Percentiles rank a stretch among this genome's conserved stretches.
Evolutionary conservation across 2,113 vertebrate species (phyloP).

Genomic region (Oryzias celebensis): DNA sequence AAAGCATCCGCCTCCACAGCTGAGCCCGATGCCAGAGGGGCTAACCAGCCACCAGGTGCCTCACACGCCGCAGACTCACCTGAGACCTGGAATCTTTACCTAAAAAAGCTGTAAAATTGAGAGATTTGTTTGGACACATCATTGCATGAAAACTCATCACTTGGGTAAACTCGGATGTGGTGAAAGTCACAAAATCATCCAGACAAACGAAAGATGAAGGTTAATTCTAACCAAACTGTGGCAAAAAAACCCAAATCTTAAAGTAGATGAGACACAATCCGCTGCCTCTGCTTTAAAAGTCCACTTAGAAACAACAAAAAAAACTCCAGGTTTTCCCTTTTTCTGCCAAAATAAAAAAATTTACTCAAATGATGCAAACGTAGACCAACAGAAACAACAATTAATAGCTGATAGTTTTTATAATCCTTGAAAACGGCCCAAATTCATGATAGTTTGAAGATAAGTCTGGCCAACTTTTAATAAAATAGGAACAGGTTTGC

Average conservation of each 20-base stretch:
- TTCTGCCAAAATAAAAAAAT: not conserved
- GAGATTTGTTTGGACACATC: not conserved
- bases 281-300: not conserved
- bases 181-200: not conserved
- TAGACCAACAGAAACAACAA: not conserved
- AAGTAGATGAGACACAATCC: not conserved
- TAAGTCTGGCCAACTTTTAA: no score
- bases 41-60: conserved; percentile 90
- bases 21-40: conserved; percentile 91
- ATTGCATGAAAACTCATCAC: no score
- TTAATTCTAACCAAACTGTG: no score
- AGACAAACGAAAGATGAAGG: no score
- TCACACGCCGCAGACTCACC: conserved; percentile 3
- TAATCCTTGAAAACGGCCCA: not conserved
- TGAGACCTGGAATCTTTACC: not conserved
- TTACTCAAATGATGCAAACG: not conserved
- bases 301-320: no score
- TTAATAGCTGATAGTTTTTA: not conserved
- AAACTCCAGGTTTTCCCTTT: not conserved
- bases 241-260: not conserved
- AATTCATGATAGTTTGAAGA: no score
- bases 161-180: not conserved
- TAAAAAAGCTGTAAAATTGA: not conserved
- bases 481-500: no score
- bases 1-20: conserved; percentile 86